Base-by-base conservation (phyloP, 1,140 invertebrate species). In the Pogonognathellus flavescens region DNA sequence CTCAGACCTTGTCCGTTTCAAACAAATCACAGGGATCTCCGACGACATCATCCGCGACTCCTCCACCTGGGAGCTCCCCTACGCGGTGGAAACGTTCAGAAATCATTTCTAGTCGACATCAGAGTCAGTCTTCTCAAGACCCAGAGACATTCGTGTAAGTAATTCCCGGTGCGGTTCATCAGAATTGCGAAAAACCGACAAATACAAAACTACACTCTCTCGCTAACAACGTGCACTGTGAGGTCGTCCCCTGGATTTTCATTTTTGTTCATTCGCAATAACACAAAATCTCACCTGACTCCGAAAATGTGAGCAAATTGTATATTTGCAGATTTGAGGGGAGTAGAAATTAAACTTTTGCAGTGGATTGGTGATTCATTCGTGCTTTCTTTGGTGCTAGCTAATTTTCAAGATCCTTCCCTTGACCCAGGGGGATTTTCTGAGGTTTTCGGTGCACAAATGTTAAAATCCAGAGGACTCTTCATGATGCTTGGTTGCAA, bases 11-110 rank as follows among this genome's bases (percentile, higher is more conserved):
- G 25, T 80, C 41, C 10, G 18, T 53, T 25, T 18, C 82, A 18
- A 20, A 3, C 0, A 66, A 41, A 18, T 49, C 41, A 7, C 18
- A 18, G 31, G 84, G 20, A 16, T 53, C 41, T n/a, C 66, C 41
- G 20, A 22, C 41, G 52, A 55, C 13, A 18, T n/a, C 85, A 18
- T n/a, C 85, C 6, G 16, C 82, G 11, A 52, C 20, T 70, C 18
- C 60, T 76, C 31, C 52, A 7, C 14, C 16, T 20, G 82, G 83
- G 31, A 57, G 82, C n/a, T 80, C 82, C 8, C 80, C 84, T 50
- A 84, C 85, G 9, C 62, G 87, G 14, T 87, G 86, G 88, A 88
- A 88, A 82, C 53, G 88, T 14, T 87, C 86, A 25, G 88, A 88
- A 86, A 88, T 88, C 52, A 88, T 88, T 85, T 83, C 88, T 60